Percentiles rank a stretch among this genome's conserved stretches.
These are phyloP conservation scores for Scartelaos histophorus DNA, from an alignment of 2,113 vertebrate genomes.

Conservation along the genomic window DNA sequence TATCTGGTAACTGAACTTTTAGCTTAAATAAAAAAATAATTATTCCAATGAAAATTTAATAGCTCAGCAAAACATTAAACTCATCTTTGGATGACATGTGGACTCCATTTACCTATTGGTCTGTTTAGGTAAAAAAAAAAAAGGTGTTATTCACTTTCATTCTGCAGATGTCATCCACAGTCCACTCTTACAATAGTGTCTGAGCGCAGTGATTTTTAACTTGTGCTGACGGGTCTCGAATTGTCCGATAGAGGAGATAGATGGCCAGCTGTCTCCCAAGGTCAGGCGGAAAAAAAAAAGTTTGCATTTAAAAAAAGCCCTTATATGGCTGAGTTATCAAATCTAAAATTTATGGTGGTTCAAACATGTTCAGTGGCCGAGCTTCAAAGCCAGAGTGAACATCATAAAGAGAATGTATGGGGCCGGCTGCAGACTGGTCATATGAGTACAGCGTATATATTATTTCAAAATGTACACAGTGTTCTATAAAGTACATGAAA, in stretches of 20 bases:
- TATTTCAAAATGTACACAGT: slow-evolving; percentile 1
- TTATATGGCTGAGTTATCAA: slow-evolving; percentile 33
- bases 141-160: not conserved
- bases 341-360: slow-evolving; percentile 53
- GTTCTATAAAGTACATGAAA: slow-evolving; percentile 6
- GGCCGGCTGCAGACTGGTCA: slow-evolving; percentile 4
- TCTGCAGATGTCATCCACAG: slow-evolving; percentile 41
- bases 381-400: slow-evolving; percentile 22
- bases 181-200: slow-evolving; percentile 15
- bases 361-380: slow-evolving; percentile 37
- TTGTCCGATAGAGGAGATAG: slow-evolving; percentile 29
- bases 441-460: slow-evolving; percentile 1
- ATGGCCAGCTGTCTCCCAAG: slow-evolving; percentile 40
- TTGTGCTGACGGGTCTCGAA: slow-evolving; percentile 46
- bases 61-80: not conserved
- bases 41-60: not conserved
- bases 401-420: slow-evolving; percentile 21
- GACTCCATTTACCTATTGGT: no score
- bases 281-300: slow-evolving; percentile 42
- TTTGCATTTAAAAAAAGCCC: slow-evolving; percentile 42
- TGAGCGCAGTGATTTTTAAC: slow-evolving; percentile 45
- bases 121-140: no score
- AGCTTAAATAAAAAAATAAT: not conserved
- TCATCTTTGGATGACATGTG: not conserved
- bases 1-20: not conserved